Evolutionary conservation across 2,113 vertebrate species (phyloP), one percentile per base, ranked within the genome.

Genomic region (Neogobius melanostomus): DNA sequence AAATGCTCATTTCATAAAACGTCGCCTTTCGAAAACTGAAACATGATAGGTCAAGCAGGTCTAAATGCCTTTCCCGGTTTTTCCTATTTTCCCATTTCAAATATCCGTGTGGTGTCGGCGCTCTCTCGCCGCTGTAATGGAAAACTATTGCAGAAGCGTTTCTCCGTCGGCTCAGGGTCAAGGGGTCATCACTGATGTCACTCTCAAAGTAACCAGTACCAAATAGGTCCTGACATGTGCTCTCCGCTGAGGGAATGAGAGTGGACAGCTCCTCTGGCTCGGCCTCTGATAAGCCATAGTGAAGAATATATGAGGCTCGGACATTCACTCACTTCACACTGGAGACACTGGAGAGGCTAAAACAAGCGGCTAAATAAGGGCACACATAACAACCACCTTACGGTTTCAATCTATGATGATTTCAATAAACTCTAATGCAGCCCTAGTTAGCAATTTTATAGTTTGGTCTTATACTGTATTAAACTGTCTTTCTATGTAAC

Each of bases 181-280:
- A 73, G 79, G 47, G 91, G 91, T 92, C 90, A 87, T 88, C 87
- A 48, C 87, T 89, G 90, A 92, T 93, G 92, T 93, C 92, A 92
- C 88, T 90, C 89, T 92, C 90, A 91, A 88, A 92, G 91, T 91
- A 93, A 92, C 90, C 84, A 73, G 88, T 92, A 91, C 87, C 90
- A 93, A 93, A 93, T 93, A 91, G 91, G 92, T 90, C 90, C 83
- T 93, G 92, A 93, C 91, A 91, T 86, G 78, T 89, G 87, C 89
- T 87, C 90, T 88, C 89, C 86, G 79, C 76, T 81, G 82, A 90
- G 85, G 82, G 81, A 88, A 89, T 88, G 83, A 86, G 87, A 90
- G 80, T 1, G 79, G 89, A 92, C 85, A 90, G 90, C 80, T 88
- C 84, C 82, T 81, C 85, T 76, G 74, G 81, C 84, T 75, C 12